Evolutionary conservation across 2,113 vertebrate genomes (phyloP).

Genomic region (Centrocercus urophasianus): DNA sequence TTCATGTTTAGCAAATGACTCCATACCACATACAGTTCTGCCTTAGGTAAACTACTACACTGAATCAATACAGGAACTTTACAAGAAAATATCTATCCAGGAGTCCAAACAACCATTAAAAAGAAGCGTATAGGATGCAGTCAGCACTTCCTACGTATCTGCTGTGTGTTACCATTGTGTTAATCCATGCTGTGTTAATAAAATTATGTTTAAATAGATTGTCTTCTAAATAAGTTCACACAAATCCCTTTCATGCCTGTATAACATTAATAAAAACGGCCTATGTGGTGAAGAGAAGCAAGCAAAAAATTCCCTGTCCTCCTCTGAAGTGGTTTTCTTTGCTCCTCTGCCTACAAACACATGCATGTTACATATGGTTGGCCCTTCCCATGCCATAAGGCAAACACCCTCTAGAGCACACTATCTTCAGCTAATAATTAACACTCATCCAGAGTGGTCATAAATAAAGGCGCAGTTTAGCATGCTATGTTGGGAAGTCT

Average conservation of each 20-base stretch:
- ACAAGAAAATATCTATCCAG: not conserved
- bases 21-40: not conserved
- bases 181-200: not conserved
- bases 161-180: not conserved
- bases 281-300: not conserved
- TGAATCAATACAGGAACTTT: not conserved
- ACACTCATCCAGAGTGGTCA: conserved; percentile 25
- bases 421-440: conserved; percentile 55
- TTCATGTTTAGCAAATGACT: not conserved
- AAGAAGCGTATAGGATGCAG: not conserved
- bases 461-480: conserved; percentile 48
- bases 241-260: not conserved
- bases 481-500: not conserved
- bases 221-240: not conserved
- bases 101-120: conserved; percentile 6
- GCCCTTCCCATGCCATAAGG: conserved; percentile 37
- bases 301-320: not conserved
- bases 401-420: conserved; percentile 37
- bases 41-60: not conserved
- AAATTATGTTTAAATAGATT: not conserved
- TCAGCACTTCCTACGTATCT: conserved; percentile 19
- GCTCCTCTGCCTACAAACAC: not conserved
- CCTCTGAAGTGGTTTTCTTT: not conserved
- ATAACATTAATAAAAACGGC: not conserved
- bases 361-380: not conserved